These are phyloP conservation scores for Xanthia togata DNA, from an alignment of 2,888 invertebrate genomes.

Conservation along the genomic window DNA sequence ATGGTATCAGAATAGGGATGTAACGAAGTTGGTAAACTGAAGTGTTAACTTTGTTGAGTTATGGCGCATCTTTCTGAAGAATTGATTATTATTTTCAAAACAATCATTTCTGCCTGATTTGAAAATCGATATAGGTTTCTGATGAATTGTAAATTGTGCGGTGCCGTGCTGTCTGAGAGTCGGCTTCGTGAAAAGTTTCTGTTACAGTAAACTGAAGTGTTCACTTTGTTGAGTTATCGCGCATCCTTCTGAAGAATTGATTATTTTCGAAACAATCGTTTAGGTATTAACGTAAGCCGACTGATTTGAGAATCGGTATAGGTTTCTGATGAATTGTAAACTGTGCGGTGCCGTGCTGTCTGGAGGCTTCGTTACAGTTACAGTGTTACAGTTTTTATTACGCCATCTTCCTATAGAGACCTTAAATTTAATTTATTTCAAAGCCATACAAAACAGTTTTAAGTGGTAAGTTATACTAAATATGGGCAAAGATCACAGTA, in stretches of 20 bases:
- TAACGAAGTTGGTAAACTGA: slow-evolving; percentile 3
- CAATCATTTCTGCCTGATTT: slow-evolving; percentile 56
- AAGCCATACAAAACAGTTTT: background rate
- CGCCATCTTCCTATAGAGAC: background rate
- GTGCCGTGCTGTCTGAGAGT: slow-evolving; percentile 65
- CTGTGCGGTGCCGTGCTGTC: slow-evolving; percentile 65
- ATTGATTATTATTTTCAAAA: slow-evolving; percentile 59
- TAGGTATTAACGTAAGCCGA: slow-evolving; percentile 47
- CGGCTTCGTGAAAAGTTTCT: slow-evolving; percentile 25
- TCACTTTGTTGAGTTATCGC: slow-evolving; percentile 34
- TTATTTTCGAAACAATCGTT: slow-evolving; percentile 62
- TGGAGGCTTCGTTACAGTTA: slow-evolving; percentile 43
- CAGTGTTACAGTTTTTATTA: slow-evolving; percentile 4
- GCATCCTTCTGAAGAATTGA: slow-evolving; percentile 44
- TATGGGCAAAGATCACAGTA: background rate
- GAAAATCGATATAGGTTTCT: slow-evolving; percentile 59
- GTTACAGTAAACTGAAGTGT: slow-evolving; percentile 9
- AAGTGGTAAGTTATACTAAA: no score
- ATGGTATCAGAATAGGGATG: slow-evolving; percentile 19
- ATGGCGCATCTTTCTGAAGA: slow-evolving; percentile 42
- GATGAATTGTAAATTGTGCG: slow-evolving; percentile 41
- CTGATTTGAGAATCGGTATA: slow-evolving; percentile 60
- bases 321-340: slow-evolving; percentile 42
- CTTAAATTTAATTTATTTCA: background rate
- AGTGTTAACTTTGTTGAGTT: slow-evolving; percentile 35